Evolutionary conservation across 2,113 vertebrate species (phyloP).

Genomic region (Sebastes fasciatus): DNA sequence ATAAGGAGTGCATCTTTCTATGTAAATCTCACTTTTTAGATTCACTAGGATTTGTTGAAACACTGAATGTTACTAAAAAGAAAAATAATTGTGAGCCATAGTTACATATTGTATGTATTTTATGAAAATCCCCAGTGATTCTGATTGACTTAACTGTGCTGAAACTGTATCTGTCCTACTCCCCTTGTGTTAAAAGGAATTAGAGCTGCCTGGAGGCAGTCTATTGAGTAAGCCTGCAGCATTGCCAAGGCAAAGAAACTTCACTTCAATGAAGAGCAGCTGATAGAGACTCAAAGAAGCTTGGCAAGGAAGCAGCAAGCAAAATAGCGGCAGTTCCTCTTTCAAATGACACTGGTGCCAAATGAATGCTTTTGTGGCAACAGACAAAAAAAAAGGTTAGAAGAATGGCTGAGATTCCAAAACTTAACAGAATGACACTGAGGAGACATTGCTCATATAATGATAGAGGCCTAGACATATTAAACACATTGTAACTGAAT

Average conservation of each 20-base stretch:
- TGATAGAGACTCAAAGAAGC: slow-evolving; percentile 13
- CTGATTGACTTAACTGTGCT: not conserved
- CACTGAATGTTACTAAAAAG: not conserved
- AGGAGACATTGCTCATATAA: not conserved
- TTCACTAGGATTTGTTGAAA: too few relatives aligned
- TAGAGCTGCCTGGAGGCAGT: slow-evolving; percentile 5
- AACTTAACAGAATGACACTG: not conserved
- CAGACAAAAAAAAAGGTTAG: not conserved
- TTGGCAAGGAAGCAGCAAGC: not conserved
- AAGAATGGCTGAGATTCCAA: not conserved
- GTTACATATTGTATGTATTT: not conserved
- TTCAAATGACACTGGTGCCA: not conserved
- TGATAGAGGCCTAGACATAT: too few relatives aligned
- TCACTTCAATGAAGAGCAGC: slow-evolving; percentile 6
- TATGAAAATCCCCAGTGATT: not conserved
- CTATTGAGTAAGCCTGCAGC: not conserved
- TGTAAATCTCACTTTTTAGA: not conserved
- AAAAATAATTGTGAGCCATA: not conserved
- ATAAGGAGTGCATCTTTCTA: not conserved
- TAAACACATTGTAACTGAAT: too few relatives aligned
- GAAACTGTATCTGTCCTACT: not conserved
- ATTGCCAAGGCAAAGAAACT: not conserved
- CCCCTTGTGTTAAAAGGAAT: slow-evolving; percentile 8
- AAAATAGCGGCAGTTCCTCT: not conserved
- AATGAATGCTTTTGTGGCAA: not conserved